Evolutionary conservation across 2,113 vertebrate genomes (phyloP).

Genomic region (Sclerurus mexicanus): DNA sequence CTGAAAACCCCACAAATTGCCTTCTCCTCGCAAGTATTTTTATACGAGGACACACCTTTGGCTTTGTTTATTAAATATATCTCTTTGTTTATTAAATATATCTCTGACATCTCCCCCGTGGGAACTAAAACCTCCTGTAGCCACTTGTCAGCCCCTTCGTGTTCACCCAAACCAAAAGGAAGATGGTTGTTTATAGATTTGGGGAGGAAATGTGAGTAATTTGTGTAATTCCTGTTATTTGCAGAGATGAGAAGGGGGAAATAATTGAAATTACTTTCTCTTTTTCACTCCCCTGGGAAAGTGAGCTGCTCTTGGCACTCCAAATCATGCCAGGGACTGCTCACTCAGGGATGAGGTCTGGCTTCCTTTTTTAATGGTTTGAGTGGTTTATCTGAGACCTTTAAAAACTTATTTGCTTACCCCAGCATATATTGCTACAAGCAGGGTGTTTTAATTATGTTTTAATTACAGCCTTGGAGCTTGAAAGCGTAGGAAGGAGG

Average conservation of each 20-base stretch:
- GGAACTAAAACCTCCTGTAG: background rate
- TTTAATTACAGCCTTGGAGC: background rate
- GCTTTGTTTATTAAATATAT: background rate
- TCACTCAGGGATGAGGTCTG: accelerated
- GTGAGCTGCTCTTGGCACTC: background rate
- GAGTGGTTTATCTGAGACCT: background rate
- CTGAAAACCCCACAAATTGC: background rate
- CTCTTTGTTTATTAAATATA: background rate
- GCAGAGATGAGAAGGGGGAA: background rate
- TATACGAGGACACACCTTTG: accelerated
- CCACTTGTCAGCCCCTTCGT: accelerated
- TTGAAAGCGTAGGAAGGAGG: too few species aligned
- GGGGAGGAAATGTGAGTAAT: accelerated
- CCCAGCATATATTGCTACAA: accelerated
- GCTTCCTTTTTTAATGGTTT: background rate
- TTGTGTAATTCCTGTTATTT: background rate
- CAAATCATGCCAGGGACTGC: background rate
- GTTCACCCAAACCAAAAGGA: background rate
- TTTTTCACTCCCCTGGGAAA: background rate
- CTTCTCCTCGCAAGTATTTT: background rate
- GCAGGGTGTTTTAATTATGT: background rate
- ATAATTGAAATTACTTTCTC: background rate
- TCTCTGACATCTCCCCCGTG: background rate
- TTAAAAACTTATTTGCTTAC: background rate
- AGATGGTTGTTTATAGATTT: background rate